Conservation (phyloP, 2,797 vertebrate species). For the Astyanax mexicanus region DNA sequence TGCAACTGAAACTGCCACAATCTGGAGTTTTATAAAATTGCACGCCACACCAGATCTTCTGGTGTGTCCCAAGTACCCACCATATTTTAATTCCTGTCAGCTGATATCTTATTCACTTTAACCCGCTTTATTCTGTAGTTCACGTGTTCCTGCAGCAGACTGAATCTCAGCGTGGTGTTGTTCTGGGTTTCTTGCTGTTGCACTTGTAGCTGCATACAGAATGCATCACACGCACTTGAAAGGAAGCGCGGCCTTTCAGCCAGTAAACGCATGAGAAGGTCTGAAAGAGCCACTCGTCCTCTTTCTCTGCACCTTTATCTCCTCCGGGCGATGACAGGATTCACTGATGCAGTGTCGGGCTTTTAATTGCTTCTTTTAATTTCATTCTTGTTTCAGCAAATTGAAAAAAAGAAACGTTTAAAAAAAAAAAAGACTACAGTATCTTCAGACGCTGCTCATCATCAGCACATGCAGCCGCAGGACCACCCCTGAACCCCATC, state of each 20-base stretch:
- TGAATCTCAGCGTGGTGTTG: no score
- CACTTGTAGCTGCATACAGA: no score
- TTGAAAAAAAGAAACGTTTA: background rate
- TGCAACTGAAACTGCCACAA: no score
- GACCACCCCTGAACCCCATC: slow-evolving; percentile 11
- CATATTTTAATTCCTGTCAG: no score
- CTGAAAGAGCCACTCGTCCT: background rate
- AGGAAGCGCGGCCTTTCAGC: background rate
- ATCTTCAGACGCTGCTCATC: slow-evolving; percentile 50
- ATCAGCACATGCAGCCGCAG: slow-evolving; percentile 44
- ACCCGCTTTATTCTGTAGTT: no score
- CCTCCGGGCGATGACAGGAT: slow-evolving; percentile 35
- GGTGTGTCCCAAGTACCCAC: no score
- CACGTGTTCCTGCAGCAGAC: no score
- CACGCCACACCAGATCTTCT: no score
- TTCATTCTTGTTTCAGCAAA: background rate
- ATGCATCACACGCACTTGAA: no score
- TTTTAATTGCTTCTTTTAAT: slow-evolving; percentile 29
- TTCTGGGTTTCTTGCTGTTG: no score
- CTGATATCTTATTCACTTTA: no score
- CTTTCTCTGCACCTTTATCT: background rate
- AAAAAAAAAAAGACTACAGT: slow-evolving; percentile 24
- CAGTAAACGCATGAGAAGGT: background rate
- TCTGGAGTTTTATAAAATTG: no score
- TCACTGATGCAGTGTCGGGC: slow-evolving; percentile 53